Evolutionary conservation across 1,140 invertebrate genomes (phyloP), one percentile per base, ranked within the genome.

Genomic region (Pachyrhynchus sulphureomaculatus): DNA sequence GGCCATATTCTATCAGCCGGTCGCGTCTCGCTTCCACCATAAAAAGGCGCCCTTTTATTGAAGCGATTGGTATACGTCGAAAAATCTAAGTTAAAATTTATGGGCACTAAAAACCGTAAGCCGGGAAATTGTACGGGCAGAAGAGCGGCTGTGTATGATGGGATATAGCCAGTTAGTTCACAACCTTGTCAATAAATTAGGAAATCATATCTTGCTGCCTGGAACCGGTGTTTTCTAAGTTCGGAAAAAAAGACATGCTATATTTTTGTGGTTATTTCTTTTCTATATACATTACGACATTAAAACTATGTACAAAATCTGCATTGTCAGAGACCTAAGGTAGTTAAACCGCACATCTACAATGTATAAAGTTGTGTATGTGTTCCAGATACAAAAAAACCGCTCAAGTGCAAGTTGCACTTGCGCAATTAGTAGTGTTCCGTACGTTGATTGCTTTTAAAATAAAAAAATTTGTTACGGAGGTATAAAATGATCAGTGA

Each of bases 111-210:
- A 52, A 52, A 21, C 18, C 49, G 49, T 39, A 52, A 52, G 49
- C 21, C 15, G 49, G 49, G 49, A 52, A 52, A 52, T 52, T 36
- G 49, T 36, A 24, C 29, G 26, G n/a, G 41, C 41, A 33, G 39
- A 32, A 55, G 53, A 45, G 53, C 39, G 37, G 26, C 53, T 55
- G 53, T 32, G 17, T 29, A 32, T 42, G 37, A 55, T 45, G 53
- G 53, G 37, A 55, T 45, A 55, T 55, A 32, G 26, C 21, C 51
- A 3, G 13, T 33, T 33, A 45, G 53, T 55, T 55, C 41, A 23
- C 53, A 55, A 20, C 36, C 37, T 29, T 55, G 39, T 55, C 53
- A 37, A 55, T 55, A 55, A 55, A 55, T 55, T 55, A 55, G 37
- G 20, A 55, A 55, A 55, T 55, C 53, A 55, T 55, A 55, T 44